Evolutionary conservation across 2,888 invertebrate species (phyloP).

Genomic region (Cataglyphis livida): DNA sequence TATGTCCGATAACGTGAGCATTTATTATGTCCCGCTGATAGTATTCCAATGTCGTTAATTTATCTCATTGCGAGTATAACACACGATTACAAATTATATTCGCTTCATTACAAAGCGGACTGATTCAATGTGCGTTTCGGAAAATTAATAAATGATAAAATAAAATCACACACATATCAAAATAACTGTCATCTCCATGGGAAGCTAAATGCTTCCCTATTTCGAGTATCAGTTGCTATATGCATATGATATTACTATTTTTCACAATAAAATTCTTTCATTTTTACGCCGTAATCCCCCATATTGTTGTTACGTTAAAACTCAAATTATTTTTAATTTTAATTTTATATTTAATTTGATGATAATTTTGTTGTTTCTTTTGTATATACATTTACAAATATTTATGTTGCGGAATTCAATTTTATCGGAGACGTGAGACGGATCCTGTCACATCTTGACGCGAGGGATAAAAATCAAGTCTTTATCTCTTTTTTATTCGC

Average conservation of each 20-base stretch:
- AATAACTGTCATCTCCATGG: neutral
- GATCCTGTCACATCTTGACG: slow-evolving; percentile 57
- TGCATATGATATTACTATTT: neutral
- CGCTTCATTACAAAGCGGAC: slow-evolving; percentile 80
- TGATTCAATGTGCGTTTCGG: slow-evolving; percentile 82
- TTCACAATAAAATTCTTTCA: neutral
- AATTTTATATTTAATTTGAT: neutral
- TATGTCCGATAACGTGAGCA: slow-evolving; percentile 80
- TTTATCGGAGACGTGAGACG: slow-evolving; percentile 46
- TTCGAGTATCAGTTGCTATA: slow-evolving; percentile 32
- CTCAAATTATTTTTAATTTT: slow-evolving; percentile 19
- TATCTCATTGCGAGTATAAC: slow-evolving; percentile 78
- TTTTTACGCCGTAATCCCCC: neutral
- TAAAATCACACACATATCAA: slow-evolving; percentile 67
- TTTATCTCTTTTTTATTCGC: slow-evolving; percentile 53
- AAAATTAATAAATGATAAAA: slow-evolving; percentile 82
- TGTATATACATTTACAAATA: neutral
- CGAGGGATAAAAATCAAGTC: slow-evolving; percentile 63
- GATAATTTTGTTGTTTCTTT: slow-evolving; percentile 32
- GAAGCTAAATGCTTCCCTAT: neutral
- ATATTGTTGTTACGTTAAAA: neutral
- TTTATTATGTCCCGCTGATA: slow-evolving; percentile 80
- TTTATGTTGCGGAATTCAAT: slow-evolving; percentile 47
- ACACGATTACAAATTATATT: slow-evolving; percentile 81
- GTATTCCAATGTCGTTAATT: slow-evolving; percentile 81